Evolutionary conservation across 2,797 vertebrate species (phyloP), one percentile per base, ranked within the genome.

Genomic region (Pseudochromis fuscus): DNA sequence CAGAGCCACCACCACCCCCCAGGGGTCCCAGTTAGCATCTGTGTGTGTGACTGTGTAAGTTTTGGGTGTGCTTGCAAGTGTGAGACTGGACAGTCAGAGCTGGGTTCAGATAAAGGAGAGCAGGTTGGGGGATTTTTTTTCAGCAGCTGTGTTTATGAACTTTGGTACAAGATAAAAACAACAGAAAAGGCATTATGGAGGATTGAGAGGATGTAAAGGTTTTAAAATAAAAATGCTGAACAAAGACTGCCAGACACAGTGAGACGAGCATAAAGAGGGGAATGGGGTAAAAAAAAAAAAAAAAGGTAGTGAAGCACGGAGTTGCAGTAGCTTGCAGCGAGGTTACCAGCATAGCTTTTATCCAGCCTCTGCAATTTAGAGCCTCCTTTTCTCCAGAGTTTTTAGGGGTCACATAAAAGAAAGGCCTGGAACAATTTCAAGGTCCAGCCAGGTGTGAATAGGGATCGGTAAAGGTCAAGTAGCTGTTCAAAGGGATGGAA

Each of bases 111-210:
- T 58, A 66, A 64, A 59, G 57, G 49, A 31, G 59, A 82, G 35
- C 37, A 67, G 42, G 78, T 68, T 82, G 72, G 4, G 38, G 51
- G 76, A 74, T 66, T 49, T 77, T 75, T 89, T 94, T 38, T n/a
- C n/a, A 95, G 92, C 95, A 95, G 93, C 94, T 95, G 94, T 92
- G 93, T 94, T 91, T 94, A 19, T 94, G 94, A 95, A 94, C 90
- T 62, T 62, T 85, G 92, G 91, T n/a, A 92, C 85, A 81, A 85
- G 13, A 52, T 11, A 25, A 38, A 90, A 84, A 78, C 85, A 89
- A 92, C 89, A 92, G 92, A 93, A 91, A 87, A 91, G 82, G 28
- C 3, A 49, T 59, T 52, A 7, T 23, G 2, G 35, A 74, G 24
- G 25, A 4, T 16, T 53, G 46, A 72, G 55, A 70, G 40, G 48